Conservation (phyloP, 37 sponge, comb jelly and placozoan species). For the Chondrosia reniformis region DNA sequence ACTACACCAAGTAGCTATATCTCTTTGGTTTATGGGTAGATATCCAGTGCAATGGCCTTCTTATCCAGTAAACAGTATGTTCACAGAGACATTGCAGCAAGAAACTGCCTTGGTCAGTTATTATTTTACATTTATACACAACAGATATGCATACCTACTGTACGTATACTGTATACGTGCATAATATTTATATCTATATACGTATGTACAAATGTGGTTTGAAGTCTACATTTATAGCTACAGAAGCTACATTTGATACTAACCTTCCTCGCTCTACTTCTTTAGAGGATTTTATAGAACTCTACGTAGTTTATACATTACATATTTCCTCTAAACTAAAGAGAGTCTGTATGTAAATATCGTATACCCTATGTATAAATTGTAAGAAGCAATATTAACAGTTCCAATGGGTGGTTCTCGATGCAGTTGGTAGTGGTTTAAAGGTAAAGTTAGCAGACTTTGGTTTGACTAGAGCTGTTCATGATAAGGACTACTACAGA, state of each 20-base stretch:
- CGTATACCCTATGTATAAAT: too few species aligned
- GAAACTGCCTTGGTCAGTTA: slow-evolving; percentile 57
- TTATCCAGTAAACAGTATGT: slow-evolving; percentile 34
- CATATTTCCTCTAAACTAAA: too few species aligned
- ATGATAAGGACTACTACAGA: slow-evolving; percentile 41
- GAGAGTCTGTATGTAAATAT: too few species aligned
- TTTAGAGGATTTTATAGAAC: too few species aligned
- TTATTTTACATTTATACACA: background rate
- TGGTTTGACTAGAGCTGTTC: slow-evolving; percentile 47
- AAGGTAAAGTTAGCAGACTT: slow-evolving; percentile 57
- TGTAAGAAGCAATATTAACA: too few species aligned
- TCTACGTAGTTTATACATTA: too few species aligned
- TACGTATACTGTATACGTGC: background rate
- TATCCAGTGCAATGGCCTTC: slow-evolving; percentile 41
- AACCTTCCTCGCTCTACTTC: too few species aligned
- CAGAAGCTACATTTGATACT: too few species aligned
- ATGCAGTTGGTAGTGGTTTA: slow-evolving; percentile 35
- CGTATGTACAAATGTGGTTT: background rate
- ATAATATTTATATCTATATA: background rate
- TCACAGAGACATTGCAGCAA: slow-evolving; percentile 59
- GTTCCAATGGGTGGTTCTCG: too few species aligned
- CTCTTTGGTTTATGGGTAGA: background rate
- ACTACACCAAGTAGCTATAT: background rate
- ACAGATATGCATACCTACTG: background rate
- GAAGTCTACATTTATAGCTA: too few species aligned